These are phyloP conservation scores for Sylvicola cinctus DNA, from an alignment of 2,888 invertebrate species.

Conservation along the genomic window DNA sequence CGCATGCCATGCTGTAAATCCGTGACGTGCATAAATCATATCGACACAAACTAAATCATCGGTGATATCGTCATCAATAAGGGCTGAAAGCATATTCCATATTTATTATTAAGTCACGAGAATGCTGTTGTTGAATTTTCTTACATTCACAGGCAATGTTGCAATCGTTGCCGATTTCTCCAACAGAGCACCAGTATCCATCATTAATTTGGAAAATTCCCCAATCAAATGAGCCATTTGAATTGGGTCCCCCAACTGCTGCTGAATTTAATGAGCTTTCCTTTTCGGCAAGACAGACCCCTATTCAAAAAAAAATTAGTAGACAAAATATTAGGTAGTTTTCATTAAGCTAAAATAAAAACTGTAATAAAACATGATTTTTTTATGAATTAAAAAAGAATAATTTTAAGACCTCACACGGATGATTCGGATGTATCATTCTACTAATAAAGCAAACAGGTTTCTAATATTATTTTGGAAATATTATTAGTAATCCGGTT, in stretches of 20 bases:
- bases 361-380: too few relatives aligned
- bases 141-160: constrained; percentile 14
- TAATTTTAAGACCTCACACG: too few relatives aligned
- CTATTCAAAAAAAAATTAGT: too few relatives aligned
- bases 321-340: too few relatives aligned
- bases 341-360: too few relatives aligned
- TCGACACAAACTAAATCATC: constrained; percentile 11
- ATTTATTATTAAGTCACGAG: too few relatives aligned
- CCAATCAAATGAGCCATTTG: constrained; percentile 27
- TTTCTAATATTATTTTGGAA: too few relatives aligned
- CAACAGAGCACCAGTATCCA: constrained; percentile 20
- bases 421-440: too few relatives aligned
- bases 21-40: constrained; percentile 11
- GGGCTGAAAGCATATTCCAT: too few relatives aligned
- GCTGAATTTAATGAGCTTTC: constrained; percentile 30
- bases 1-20: constrained; percentile 13
- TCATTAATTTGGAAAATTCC: constrained; percentile 25
- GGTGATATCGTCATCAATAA: constrained; percentile 13
- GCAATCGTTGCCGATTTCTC: constrained; percentile 17
- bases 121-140: constrained; percentile 3
- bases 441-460: too few relatives aligned
- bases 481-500: too few relatives aligned
- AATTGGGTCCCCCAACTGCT: constrained; percentile 25
- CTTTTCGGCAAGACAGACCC: constrained; percentile 30
- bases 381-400: too few relatives aligned